Evolutionary conservation across 1,140 invertebrate species (phyloP), one percentile per base, ranked within the genome.

Genomic region (Drosophila jambulina): DNA sequence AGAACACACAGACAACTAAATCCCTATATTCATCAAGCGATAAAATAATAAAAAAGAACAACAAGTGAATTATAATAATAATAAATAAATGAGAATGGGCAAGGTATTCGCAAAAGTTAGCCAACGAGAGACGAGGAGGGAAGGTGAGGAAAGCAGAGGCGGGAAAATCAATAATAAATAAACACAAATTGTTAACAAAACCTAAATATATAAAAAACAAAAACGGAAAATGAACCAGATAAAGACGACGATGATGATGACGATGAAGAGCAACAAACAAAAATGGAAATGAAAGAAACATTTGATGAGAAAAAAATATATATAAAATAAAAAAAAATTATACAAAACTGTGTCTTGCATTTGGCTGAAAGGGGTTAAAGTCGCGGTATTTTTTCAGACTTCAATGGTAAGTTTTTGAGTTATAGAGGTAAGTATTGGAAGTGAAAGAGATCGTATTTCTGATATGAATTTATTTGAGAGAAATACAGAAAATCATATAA

Each of bases 101-200:
- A 10, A 32, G 7, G 32, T 2, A 15, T 29, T 27, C 6, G 40
- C 40, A 25, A 42, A 19, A 51, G 17, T 29, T 49, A 48, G 51
- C 51, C 36, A 46, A 61, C 23, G 45, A 38, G n/a, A 32, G 25
- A 67, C 15, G 32, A 42, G 25, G 25, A 54, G 13, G 8, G 3
- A 13, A 19, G 13, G 32, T 17, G 29, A 21, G 40, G 9, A n/a
- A 23, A 42, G 42, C 2, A 19, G 32, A 46, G 54, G 65, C 69
- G 80, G 58, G 45, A 67, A 81, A 86, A 87, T 79, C 75, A 79
- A 82, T 82, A 86, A 72, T 69, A 72, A 79, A 70, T 60, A 78
- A 82, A 79, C 46, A 86, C 68, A 83, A 87, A 87, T 88, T 87
- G 83, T 87, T 87, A 88, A 87, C 83, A 87, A 87, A 59, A 36